Conservation (phyloP, 2,888 invertebrate genomes). For the Oscheius onirici region DNA sequence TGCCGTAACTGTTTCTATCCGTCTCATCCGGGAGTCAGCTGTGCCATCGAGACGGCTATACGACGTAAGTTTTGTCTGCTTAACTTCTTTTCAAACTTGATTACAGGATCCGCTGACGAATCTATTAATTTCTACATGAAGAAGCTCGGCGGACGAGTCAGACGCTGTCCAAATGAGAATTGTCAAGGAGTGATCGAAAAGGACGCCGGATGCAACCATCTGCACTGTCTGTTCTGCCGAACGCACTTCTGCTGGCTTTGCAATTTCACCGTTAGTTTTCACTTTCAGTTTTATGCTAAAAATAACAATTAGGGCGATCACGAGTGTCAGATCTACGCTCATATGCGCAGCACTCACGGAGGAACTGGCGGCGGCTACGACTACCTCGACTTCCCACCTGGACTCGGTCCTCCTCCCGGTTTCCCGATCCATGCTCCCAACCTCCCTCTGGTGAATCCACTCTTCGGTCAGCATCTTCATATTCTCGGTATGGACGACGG, state of each 20-base stretch:
- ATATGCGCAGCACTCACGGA: not conserved
- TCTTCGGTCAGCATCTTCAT: no score
- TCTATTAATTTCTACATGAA: conserved; percentile 7
- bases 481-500: no score
- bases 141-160: not conserved
- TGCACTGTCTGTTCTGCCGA: conserved; percentile 1
- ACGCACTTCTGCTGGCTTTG: conserved; percentile 20
- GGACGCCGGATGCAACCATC: conserved; percentile 9
- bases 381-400: conserved; percentile 13
- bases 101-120: conserved; percentile 6
- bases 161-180: not conserved
- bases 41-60: not conserved
- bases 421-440: not conserved
- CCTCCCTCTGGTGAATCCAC: no score
- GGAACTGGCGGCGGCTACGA: conserved; percentile 2
- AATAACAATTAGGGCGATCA: no score
- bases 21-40: not conserved
- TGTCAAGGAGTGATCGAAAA: conserved; percentile 16
- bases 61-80: not conserved
- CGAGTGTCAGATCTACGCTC: not conserved
- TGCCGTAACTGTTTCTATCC: conserved; percentile 6
- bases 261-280: not conserved
- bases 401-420: not conserved
- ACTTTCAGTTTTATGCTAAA: not conserved
- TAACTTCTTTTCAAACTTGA: no score